Percentiles rank a stretch among this genome's conserved stretches.
phyloP scores from a whole-genome alignment of 2,888 invertebrate species.

The Heliconius sara region DNA sequence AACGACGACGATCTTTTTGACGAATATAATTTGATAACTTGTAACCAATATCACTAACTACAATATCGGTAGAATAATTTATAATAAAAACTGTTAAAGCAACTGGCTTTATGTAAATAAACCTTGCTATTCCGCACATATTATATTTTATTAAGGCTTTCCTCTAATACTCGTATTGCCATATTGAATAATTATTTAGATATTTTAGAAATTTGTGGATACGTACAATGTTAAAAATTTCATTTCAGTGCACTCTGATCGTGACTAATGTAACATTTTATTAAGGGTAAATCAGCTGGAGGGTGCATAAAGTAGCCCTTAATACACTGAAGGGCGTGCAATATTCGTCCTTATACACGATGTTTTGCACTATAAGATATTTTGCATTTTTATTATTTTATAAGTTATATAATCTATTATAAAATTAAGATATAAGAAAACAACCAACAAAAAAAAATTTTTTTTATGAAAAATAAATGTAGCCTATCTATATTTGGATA shows the following conservation, averaged over 20 bases:
- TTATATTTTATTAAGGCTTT: no score
- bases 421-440: no score
- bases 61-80: no score
- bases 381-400: background rate
- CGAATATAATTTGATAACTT: no score
- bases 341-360: background rate
- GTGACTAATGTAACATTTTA: constrained; percentile 20
- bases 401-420: no score
- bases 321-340: constrained; percentile 15
- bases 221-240: background rate
- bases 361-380: background rate
- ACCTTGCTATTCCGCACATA: background rate
- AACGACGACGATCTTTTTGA: no score
- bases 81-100: no score
- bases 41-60: no score
- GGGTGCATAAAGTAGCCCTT: constrained; percentile 27
- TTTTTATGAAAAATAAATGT: background rate
- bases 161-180: no score
- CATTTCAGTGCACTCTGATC: constrained; percentile 7
- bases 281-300: constrained; percentile 20
- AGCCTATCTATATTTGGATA: background rate
- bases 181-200: background rate
- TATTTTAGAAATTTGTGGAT: background rate
- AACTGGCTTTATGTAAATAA: background rate
- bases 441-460: no score